A percentile compares a stretch with the other conserved stretches of the same genome.
Conservation (phyloP, 2,888 invertebrate genomes). For the Parelbella ahira region DNA sequence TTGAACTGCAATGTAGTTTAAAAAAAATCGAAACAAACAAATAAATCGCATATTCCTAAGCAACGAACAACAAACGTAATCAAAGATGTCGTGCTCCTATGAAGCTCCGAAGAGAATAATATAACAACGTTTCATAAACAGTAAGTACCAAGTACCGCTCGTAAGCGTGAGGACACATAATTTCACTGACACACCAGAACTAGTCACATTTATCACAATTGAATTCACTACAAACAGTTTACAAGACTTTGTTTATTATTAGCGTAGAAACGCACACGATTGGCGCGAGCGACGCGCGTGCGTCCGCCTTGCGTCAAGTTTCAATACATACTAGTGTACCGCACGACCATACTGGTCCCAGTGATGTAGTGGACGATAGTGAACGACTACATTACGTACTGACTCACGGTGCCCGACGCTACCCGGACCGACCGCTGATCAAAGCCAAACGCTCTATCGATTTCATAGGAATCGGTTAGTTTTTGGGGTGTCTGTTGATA, state of each 20-base stretch:
- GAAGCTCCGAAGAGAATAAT: constrained; percentile 52
- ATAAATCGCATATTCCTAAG: no score
- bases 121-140: constrained; percentile 43
- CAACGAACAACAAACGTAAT: constrained; percentile 74
- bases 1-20: no score
- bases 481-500: constrained; percentile 19
- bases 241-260: constrained; percentile 52
- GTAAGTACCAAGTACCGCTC: constrained; percentile 53
- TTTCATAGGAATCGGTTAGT: constrained; percentile 25
- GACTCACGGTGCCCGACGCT: constrained; percentile 65
- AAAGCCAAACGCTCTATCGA: constrained; percentile 60
- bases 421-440: constrained; percentile 56
- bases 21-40: no score
- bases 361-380: constrained; percentile 32
- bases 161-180: constrained; percentile 39
- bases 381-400: constrained; percentile 57
- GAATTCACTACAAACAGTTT: constrained; percentile 45
- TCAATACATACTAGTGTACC: constrained; percentile 52
- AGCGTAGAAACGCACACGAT: constrained; percentile 45
- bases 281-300: constrained; percentile 40
- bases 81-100: constrained; percentile 68
- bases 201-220: constrained; percentile 54
- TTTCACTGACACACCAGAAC: constrained; percentile 34
- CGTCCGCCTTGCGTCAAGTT: constrained; percentile 55
- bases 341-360: constrained; percentile 25